These are phyloP conservation scores for Epsilonema sp. DNA, from an alignment of 2,888 invertebrate genomes.

Conservation along the genomic window DNA sequence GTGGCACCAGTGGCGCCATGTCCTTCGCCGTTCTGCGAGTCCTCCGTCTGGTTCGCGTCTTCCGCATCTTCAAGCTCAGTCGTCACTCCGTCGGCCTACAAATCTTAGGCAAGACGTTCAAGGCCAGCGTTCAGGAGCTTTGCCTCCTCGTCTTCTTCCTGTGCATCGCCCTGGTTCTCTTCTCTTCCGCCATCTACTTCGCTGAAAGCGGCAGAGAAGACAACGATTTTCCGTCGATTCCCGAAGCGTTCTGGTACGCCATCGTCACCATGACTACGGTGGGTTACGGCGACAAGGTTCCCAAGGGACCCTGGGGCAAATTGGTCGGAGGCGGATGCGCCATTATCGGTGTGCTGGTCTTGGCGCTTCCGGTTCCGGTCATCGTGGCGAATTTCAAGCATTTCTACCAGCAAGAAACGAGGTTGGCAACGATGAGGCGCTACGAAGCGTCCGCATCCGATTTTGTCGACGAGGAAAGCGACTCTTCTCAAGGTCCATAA, in stretches of 20 bases:
- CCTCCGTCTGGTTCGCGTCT: conserved; percentile 31
- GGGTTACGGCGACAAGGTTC: conserved; percentile 30
- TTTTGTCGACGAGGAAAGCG: background rate
- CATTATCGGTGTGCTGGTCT: conserved; percentile 34
- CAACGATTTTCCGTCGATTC: conserved; percentile 7
- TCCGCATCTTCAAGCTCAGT: conserved; percentile 35
- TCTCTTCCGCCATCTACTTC: conserved; percentile 36
- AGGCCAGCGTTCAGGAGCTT: conserved; percentile 35
- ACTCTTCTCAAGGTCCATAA: background rate
- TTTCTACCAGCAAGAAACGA: conserved; percentile 31
- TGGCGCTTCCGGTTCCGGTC: conserved; percentile 36
- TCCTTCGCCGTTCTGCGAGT: conserved; percentile 37
- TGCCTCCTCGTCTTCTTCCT: conserved; percentile 35
- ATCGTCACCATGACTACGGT: conserved; percentile 28
- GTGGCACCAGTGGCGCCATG: too few species aligned
- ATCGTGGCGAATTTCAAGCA: conserved; percentile 36
- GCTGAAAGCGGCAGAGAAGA: conserved; percentile 31
- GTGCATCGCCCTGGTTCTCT: conserved; percentile 32
- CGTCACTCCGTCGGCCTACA: conserved; percentile 37
- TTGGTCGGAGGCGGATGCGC: conserved; percentile 32
- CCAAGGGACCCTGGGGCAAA: conserved; percentile 30
- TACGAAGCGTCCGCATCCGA: too few species aligned
- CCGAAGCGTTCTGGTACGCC: conserved; percentile 23
- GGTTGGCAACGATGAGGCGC: conserved; percentile 18
- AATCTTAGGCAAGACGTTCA: conserved; percentile 36